Base-by-base conservation (phyloP, 35 echinoderm and acorn worm species). In the Stichopus chloronotus region DNA sequence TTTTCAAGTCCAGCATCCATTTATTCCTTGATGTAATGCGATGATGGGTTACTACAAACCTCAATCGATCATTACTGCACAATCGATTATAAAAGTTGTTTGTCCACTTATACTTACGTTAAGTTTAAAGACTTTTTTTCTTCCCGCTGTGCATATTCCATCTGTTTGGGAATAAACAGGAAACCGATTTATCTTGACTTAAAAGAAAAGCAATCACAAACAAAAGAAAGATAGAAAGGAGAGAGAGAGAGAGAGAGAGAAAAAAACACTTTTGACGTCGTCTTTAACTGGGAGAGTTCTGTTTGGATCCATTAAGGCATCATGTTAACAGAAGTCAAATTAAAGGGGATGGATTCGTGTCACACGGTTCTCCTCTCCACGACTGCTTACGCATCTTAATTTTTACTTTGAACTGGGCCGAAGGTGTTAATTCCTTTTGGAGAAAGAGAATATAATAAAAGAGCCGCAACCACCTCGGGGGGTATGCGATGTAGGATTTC, bases 331-430 rank as follows among this genome's bases (percentile, higher is more conserved):
- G 61, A 20, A 74, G 69, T 19, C 19, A 74, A 74, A 19, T 74
- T 74, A 74, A 74, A 74, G 69, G 19, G 69, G 69, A 14, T 74
- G 14, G 22, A 19, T 74, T 74, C n/a, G 16, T 58, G 82, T 85
- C 82, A 85, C 82, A 85, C 56, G 22, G 17, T 58, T 85, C 55
- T 85, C 22, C 69, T 20, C 52, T 25, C 22, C 17, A 55, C 1
- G 81, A 56, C 52, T 84, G 81, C 21, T 59, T 53, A 9, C 58
- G 17, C 82, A 59, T 85, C 57, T 85, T 85, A 85, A 85, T 85
- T 57, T 24, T 7, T 14, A 74, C 69, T 74, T 74, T 74, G 69
- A 74, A 74, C 69, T 74, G 69, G 69, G 17, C 69, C 69, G 69
- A 74, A 74, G 69, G 17, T 74, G 69, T 74, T 20, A 74, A 74